Evolutionary conservation across 2,888 invertebrate species (phyloP), one percentile per base, ranked within the genome.

Genomic region (Meandrusa payeni): DNA sequence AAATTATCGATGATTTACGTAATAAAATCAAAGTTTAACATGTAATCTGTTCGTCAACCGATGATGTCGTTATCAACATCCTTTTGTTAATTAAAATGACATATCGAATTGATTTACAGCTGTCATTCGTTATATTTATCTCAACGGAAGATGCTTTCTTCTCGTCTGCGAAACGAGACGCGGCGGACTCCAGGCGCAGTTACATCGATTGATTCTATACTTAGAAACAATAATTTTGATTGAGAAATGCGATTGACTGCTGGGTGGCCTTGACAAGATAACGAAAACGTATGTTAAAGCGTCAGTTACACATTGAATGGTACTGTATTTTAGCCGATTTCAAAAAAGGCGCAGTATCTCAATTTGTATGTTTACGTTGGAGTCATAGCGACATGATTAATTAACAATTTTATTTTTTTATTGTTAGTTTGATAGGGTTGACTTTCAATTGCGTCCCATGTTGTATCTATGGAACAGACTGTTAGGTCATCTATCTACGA

Each of bases 111-210:
- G 34, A 42, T 42, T 42, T 42, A 29, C 4, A 20, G 12, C 6
- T 15, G n/a, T 20, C 4, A 7, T 5, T 12, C 2, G 9, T 10
- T 15, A 4, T 32, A 26, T 37, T 37, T 38, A 31, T 43, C 19
- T n/a, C 37, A 9, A 31, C 12, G 2, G 37, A 26, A n/a, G 12
- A 31, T 20, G 31, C 43, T 43, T 43, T 37, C 43, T 37, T 42
- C 23, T 13, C 5, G 29, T 28, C 15, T 4, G 24, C 5, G 15
- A 23, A 22, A 41, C 10, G 9, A 12, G 6, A 29, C 19, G 7
- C 29, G 29, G 15, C 36, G 20, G 23, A 15, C 29, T 15, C 26
- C 33, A 33, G 33, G n/a, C 28, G 13, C 15, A 13, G 11, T 34
- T 32, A 17, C 24, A 24, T 10, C 22, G 10, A 20, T 24, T 31